Percentiles rank a stretch among this genome's conserved stretches.
Conservation (phyloP, 2,888 invertebrate genomes). For the Cyclophora punctaria region DNA sequence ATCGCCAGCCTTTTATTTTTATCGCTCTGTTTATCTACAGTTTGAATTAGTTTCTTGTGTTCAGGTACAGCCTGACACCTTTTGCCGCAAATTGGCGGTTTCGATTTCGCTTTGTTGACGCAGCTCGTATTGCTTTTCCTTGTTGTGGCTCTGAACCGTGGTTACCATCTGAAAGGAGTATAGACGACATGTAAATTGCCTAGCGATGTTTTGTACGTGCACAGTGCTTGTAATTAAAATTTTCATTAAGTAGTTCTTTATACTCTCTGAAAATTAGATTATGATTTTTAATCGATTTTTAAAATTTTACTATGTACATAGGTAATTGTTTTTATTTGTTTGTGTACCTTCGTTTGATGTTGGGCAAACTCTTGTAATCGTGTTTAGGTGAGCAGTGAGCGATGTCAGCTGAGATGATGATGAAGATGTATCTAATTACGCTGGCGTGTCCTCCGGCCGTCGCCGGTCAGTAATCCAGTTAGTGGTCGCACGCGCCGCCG, state of each 20-base stretch:
- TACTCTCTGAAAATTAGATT: no score
- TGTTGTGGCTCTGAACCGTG: not conserved
- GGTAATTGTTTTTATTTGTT: no score
- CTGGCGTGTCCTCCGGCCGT: slow-evolving; percentile 1
- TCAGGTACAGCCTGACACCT: slow-evolving; percentile 8
- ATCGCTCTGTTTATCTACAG: slow-evolving; percentile 17
- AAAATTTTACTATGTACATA: no score
- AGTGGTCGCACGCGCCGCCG: slow-evolving; percentile 47
- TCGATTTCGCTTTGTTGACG: slow-evolving; percentile 10
- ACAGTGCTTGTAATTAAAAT: no score
- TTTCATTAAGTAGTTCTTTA: no score
- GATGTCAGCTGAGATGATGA: no score
- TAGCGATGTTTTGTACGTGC: no score
- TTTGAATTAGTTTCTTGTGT: slow-evolving; percentile 14
- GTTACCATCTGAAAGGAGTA: not conserved
- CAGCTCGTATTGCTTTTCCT: slow-evolving; percentile 2
- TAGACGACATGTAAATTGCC: not conserved
- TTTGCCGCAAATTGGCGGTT: slow-evolving; percentile 19
- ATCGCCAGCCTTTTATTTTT: slow-evolving; percentile 23
- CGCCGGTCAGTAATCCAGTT: slow-evolving; percentile 55
- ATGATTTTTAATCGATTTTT: no score
- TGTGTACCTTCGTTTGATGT: not conserved
- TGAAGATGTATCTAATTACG: not conserved
- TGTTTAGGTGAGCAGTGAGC: no score
- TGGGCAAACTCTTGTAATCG: not conserved